Evolutionary conservation across 2,888 invertebrate species (phyloP), one percentile per base, ranked within the genome.

Genomic region (Noctua comes): DNA sequence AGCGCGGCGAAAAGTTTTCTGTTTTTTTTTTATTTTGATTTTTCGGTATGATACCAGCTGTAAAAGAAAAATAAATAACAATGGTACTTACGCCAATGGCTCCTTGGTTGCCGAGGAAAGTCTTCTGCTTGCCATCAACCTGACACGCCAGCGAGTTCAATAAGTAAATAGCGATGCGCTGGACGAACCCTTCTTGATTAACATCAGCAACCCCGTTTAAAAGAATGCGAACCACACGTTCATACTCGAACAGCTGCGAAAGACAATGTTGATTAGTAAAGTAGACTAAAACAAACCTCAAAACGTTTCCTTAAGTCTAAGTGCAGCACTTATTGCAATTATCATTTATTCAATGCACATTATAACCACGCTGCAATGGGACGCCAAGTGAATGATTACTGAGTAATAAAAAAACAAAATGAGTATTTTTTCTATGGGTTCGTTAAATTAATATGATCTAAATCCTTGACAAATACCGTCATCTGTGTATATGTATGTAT

Each of bases 141-240:
- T 99, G 99, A 94, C 99, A 99, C 11, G 99, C 99, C 87, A 99
- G 97, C 0, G 99, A 99, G 95, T 99, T 99, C 76, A 99, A 97
- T 88, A 99, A 97, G 95, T 99, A 99, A 89, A 99, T 99, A 40
- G 99, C 99, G 90, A 99, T 99, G 85, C 99, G 97, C 93, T 99
- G 99, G 18, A 99, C 99, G 93, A 99, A 99, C 62, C 98, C 98
- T 93, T 99, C 99, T 89, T 98, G 98, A 90, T 98, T 98, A 82
- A 98, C 98, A 88, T 98, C 98, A 36, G 98, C 97, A 2, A 99
- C 98, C 43, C 99, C 98, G 91, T 98, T 98, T 81, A 99, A 95
- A 70, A 99, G 96, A 74, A 99, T 98, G 88, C 97, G 97, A 2
- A 99, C 99, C 43, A 99, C 97, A 46, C 99, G 97, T 90, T 98